These are phyloP conservation scores for Mus spicilegus DNA, from an alignment of 2,113 vertebrate genomes.

Conservation along the genomic window DNA sequence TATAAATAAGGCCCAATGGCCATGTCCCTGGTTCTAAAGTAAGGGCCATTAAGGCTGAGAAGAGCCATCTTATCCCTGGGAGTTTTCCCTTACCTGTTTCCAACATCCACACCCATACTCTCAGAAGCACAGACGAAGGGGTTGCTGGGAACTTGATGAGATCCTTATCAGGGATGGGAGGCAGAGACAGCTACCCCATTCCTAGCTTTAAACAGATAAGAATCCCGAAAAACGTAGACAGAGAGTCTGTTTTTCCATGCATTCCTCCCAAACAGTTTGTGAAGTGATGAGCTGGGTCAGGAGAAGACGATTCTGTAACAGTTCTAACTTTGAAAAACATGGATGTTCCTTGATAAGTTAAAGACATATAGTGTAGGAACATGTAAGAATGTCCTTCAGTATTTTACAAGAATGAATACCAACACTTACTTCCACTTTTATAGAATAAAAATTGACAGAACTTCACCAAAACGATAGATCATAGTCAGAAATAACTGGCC, in stretches of 20 bases:
- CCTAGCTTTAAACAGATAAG: conserved; percentile 64
- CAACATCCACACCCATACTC: conserved; percentile 36
- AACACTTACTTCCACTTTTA: not conserved
- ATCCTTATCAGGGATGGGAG: not conserved
- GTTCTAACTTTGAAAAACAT: conserved; percentile 46
- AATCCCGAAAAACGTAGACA: conserved; percentile 42
- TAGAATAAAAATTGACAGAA: not conserved
- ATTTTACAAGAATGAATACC: not conserved
- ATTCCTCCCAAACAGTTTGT: not conserved
- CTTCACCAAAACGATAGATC: not conserved
- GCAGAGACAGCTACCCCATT: conserved; percentile 20
- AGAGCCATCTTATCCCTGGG: conserved; percentile 18
- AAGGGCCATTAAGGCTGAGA: conserved; percentile 32
- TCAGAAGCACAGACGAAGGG: conserved; percentile 64
- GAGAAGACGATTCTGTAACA: not conserved
- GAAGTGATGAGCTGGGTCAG: no score
- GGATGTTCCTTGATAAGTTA: not conserved
- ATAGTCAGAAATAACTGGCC: not conserved
- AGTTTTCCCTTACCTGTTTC: conserved; percentile 58
- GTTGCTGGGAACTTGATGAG: not conserved
- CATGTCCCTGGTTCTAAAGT: conserved; percentile 21
- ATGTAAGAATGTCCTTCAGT: not conserved
- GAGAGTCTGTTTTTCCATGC: conserved; percentile 39
- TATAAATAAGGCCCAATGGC: conserved; percentile 23
- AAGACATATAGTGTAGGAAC: not conserved